These are phyloP conservation scores for Bombus haemorrhoidalis DNA, from an alignment of 1,140 invertebrate genomes.

Conservation along the genomic window DNA sequence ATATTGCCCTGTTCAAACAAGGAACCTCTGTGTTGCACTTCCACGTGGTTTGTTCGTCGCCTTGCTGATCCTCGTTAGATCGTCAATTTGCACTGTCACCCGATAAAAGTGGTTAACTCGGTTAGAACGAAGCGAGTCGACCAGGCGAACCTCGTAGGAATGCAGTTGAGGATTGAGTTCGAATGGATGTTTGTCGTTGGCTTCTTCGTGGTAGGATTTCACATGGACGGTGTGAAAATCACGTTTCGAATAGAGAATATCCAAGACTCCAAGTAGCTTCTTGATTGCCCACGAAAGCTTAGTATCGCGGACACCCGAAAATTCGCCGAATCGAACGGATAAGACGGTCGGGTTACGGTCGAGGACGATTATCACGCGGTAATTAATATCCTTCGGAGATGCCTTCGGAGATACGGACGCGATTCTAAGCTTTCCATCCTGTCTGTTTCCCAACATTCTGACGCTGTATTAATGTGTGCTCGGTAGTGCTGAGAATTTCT, in stretches of 20 bases:
- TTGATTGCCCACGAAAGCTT: constrained; percentile 40
- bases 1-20: constrained; percentile 27
- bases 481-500: constrained; percentile 55
- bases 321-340: not conserved
- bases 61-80: not conserved
- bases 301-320: not conserved
- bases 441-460: constrained; percentile 43
- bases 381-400: too few relatives aligned
- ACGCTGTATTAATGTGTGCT: constrained; percentile 54
- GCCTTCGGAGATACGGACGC: not conserved
- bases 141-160: constrained; percentile 5
- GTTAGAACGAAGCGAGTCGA: not conserved
- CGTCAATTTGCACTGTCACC: not conserved
- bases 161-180: constrained; percentile 57
- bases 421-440: constrained; percentile 49
- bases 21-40: constrained; percentile 15
- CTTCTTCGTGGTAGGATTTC: constrained; percentile 74
- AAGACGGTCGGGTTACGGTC: not conserved
- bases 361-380: not conserved
- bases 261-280: constrained; percentile 34
- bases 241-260: constrained; percentile 60
- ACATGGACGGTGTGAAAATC: constrained; percentile 52
- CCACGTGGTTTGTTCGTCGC: constrained; percentile 1
- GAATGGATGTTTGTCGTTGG: constrained; percentile 76
- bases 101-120: not conserved